Base-by-base conservation (phyloP, 1,140 invertebrate genomes). In the Drosophila virilis region DNA sequence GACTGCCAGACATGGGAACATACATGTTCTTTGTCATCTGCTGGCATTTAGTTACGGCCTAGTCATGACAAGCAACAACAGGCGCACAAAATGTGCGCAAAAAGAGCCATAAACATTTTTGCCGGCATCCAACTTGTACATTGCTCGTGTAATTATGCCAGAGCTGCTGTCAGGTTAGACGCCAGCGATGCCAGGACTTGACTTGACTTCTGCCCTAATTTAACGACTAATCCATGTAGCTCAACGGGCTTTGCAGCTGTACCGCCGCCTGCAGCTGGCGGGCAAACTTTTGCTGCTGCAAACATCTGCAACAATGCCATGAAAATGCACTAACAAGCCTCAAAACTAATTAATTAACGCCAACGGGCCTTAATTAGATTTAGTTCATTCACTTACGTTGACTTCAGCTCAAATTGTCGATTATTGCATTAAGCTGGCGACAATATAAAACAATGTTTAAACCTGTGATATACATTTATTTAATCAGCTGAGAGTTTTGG, bases 91-190 rank as follows among this genome's bases (percentile, higher is more conserved):
- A 67, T 74, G 76, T 54, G 46, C 55, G 17, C 50, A 65, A 72
- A 81, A 85, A 81, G 66, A 74, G 74, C 75, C 79, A 76, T 76
- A 73, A 88, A 78, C 78, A 81, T 78, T 69, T 69, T 61, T 50
- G 54, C 50, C 40, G 42, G 51, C 52, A 59, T 28, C 69, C 74
- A 74, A 69, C 74, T 72, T 64, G 32, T n/a, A 66, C 78, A 78
- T 54, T 79, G 71, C 68, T 77, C 79, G 69, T 74, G 62, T 86
- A 88, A 86, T 86, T 88, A 86, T 86, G 74, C 68, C 45, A 51
- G 59, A 62, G 67, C 66, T 58, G 28, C 76, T 59, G 62, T 74
- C 74, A 73, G 22, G 17, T 67, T 35, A 48, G 68, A 46, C 61
- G 50, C 28, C 45, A 28, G 17, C 37, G n/a, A 12, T 38, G 50